Evolutionary conservation across 2,888 invertebrate genomes (phyloP).

Genomic region (Pyrgus malvae): DNA sequence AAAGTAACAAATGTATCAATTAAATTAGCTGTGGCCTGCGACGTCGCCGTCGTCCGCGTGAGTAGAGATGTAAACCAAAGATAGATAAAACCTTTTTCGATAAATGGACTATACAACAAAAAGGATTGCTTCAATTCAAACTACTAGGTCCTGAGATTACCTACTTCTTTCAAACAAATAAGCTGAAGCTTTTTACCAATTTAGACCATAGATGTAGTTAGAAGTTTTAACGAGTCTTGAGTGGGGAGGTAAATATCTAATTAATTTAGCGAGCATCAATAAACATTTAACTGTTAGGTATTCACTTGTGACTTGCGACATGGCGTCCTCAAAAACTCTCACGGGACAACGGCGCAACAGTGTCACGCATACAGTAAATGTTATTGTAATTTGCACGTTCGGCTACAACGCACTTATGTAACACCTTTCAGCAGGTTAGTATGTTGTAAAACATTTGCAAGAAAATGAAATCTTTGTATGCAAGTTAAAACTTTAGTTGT

Average conservation of each 20-base stretch:
- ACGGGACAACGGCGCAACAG: slow-evolving; percentile 21
- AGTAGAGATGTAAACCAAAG: no score
- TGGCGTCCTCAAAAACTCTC: slow-evolving; percentile 18
- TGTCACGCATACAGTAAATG: slow-evolving; percentile 20
- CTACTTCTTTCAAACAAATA: no score
- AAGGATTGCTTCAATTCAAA: no score
- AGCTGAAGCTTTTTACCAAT: no score
- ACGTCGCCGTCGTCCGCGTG: no score
- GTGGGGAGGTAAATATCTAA: background rate
- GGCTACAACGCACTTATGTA: slow-evolving; percentile 7
- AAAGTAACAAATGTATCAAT: no score
- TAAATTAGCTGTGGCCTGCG: no score
- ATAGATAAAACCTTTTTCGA: no score
- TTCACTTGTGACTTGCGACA: slow-evolving; percentile 16
- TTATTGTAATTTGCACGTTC: slow-evolving; percentile 23
- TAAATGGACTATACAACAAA: no score
- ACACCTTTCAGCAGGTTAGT: slow-evolving; percentile 7
- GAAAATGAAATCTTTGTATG: background rate
- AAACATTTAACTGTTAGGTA: slow-evolving; percentile 8
- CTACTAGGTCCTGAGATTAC: no score
- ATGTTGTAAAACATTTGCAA: slow-evolving; percentile 2
- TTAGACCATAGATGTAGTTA: no score
- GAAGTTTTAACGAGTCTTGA: background rate
- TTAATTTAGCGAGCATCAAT: slow-evolving; percentile 15
- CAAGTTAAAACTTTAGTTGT: background rate